A percentile compares a stretch with the other conserved stretches of the same genome.
These are phyloP conservation scores for Ichneumoninae sp. DNA, from an alignment of 2,888 invertebrate genomes.

Conservation along the genomic window DNA sequence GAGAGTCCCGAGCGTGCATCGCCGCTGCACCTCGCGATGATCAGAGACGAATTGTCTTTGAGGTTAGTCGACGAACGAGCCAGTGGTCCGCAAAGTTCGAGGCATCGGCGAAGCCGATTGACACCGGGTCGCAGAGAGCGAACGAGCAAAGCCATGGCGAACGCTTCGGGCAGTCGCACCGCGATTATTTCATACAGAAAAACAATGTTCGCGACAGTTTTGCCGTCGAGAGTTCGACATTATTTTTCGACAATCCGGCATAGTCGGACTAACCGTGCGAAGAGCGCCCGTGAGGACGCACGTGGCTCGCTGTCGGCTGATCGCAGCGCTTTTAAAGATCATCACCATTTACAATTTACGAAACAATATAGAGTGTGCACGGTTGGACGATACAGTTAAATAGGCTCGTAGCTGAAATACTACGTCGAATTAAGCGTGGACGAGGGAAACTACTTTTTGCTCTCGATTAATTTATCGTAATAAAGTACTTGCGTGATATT, in stretches of 20 bases:
- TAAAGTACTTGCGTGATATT: not conserved
- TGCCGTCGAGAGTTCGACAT: not conserved
- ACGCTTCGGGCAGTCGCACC: not conserved
- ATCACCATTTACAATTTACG: conserved; percentile 9
- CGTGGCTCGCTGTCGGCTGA: conserved; percentile 52
- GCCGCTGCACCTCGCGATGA: conserved; percentile 11
- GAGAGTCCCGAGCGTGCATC: conserved; percentile 26
- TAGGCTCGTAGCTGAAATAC: not conserved
- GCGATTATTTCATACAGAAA: not conserved
- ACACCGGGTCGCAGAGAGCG: conserved; percentile 22
- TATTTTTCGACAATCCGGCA: conserved; percentile 3
- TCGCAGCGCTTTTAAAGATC: conserved; percentile 35
- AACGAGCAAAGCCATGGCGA: conserved; percentile 53
- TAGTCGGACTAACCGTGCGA: not conserved
- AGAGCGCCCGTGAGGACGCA: conserved; percentile 13
- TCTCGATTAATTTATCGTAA: not conserved
- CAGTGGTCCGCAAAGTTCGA: conserved; percentile 13
- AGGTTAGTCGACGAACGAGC: conserved; percentile 51
- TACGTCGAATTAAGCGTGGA: not conserved
- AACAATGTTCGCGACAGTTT: not conserved
- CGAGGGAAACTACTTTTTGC: not conserved
- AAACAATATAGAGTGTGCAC: not conserved
- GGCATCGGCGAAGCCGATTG: conserved; percentile 25
- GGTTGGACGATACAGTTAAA: not conserved
- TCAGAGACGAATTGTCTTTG: conserved; percentile 26